A percentile compares a stretch with the other conserved stretches of the same genome.
Evolutionary conservation across 2,888 invertebrate genomes (phyloP).

Genomic region (Cryptus viduatorius): DNA sequence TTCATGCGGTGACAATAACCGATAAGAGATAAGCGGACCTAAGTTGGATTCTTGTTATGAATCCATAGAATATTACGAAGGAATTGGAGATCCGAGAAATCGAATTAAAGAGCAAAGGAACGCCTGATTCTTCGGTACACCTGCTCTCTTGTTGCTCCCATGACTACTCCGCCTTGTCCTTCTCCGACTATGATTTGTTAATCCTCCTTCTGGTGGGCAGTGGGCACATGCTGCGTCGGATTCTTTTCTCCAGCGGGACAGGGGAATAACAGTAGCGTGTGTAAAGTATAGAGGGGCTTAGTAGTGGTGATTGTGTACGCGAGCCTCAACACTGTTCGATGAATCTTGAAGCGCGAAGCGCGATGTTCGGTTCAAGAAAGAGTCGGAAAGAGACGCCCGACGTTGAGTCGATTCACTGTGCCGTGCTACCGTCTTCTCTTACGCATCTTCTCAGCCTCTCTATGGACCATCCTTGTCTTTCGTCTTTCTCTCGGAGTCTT

Average conservation of each 20-base stretch:
- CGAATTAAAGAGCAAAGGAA: constrained; percentile 25
- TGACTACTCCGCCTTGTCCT: constrained; percentile 14
- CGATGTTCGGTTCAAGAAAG: too few species aligned
- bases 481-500: constrained; percentile 8
- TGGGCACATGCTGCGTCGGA: not conserved
- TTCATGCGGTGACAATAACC: too few species aligned
- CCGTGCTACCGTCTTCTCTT: too few species aligned
- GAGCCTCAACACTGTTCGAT: constrained; percentile 7
- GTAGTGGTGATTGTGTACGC: too few species aligned
- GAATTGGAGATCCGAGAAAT: constrained; percentile 23
- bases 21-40: too few species aligned
- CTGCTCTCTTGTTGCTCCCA: constrained; percentile 3
- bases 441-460: not conserved
- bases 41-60: not conserved
- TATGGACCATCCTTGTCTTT: constrained; percentile 3
- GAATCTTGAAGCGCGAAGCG: not conserved
- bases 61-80: not conserved
- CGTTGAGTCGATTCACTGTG: too few species aligned
- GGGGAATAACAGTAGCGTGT: constrained; percentile 15
- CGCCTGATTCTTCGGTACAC: constrained; percentile 21
- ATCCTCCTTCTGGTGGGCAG: constrained; percentile 30
- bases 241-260: not conserved
- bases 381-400: too few species aligned
- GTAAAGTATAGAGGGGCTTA: not conserved
- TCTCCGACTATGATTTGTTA: constrained; percentile 40